These are phyloP conservation scores for Drosophila albomicans DNA, from an alignment of 1,140 invertebrate species.

Conservation along the genomic window DNA sequence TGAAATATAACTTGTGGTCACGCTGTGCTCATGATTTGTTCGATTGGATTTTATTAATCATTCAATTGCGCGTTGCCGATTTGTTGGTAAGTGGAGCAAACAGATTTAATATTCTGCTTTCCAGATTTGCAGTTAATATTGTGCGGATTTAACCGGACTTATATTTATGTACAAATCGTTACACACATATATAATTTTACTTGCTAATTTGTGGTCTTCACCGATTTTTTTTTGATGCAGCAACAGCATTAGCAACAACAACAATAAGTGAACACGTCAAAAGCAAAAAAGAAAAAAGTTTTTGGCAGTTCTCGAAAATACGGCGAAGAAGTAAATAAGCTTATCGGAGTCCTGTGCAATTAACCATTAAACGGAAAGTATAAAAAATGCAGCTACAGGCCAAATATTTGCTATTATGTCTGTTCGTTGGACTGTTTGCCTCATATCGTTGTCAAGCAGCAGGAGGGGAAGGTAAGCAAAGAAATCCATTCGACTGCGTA, in stretches of 20 bases:
- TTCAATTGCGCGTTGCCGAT: slow-evolving; percentile 74
- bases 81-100: slow-evolving; percentile 54
- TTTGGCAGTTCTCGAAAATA: slow-evolving; percentile 32
- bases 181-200: not conserved
- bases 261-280: slow-evolving; percentile 42
- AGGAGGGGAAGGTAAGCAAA: slow-evolving; percentile 60
- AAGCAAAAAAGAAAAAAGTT: slow-evolving; percentile 23
- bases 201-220: slow-evolving; percentile 33
- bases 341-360: slow-evolving; percentile 36
- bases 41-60: slow-evolving; percentile 69
- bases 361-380: slow-evolving; percentile 35
- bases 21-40: slow-evolving; percentile 48
- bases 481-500: slow-evolving; percentile 35
- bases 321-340: slow-evolving; percentile 45
- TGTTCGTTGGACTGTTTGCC: slow-evolving; percentile 71
- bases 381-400: slow-evolving; percentile 65
- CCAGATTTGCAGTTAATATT: slow-evolving; percentile 10
- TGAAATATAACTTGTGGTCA: slow-evolving; percentile 3
- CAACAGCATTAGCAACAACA: slow-evolving; percentile 23
- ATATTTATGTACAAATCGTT: no score
- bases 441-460: slow-evolving; percentile 39
- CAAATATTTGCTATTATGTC: slow-evolving; percentile 70
- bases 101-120: not conserved
- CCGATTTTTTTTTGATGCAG: slow-evolving; percentile 27
- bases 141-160: not conserved